Evolutionary conservation across 2,113 vertebrate genomes (phyloP), one percentile per base, ranked within the genome.

Genomic region (Limnothrissa miodon): DNA sequence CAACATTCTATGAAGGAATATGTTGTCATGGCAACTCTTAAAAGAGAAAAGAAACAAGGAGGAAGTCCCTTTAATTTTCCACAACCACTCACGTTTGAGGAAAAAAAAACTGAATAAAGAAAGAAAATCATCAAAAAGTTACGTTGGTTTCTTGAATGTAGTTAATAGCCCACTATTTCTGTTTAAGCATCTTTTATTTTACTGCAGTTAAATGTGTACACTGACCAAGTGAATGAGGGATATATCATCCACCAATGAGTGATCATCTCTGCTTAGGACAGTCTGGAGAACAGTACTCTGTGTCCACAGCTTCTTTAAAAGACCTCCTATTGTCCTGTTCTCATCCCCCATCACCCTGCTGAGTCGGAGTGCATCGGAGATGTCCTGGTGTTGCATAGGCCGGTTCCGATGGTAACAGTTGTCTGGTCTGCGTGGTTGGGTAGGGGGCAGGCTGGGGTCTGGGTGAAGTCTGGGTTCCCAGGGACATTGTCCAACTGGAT

Each of bases 361-460:
- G 46, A 21, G n/a, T 84, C 36, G 23, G 59, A 83, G 19, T 78
- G 11, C 29, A 36, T 74, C 25, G 10, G 25, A 36, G 80, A 46
- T 83, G 74, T 86, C 66, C 78, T 82, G 83, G 86, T 86, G 89
- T 90, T 91, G 90, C 89, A 90, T 90, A 91, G 90, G 78, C 82
- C 86, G 46, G 83, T 53, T 82, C 78, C 80, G 39, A 29, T 56
- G n/a, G n/a, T 84, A 81, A 91, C 89, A 91, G 91, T 90, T 88
- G 82, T 87, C 83, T 87, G 90, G 91, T 90, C 89, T 78, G 29
- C 39, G 45, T 59, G 29, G 81, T 39, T 29, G 59, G 39, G 29
- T 5, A 13, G 25, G 59, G 56, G 36, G 29, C 13, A 25, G 59
- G n/a, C n/a, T 66, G 29, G 33, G 66, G 66, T 2, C 29, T 33